Base-by-base conservation (phyloP, 2,888 invertebrate species). In the Stenodema calcarata region DNA sequence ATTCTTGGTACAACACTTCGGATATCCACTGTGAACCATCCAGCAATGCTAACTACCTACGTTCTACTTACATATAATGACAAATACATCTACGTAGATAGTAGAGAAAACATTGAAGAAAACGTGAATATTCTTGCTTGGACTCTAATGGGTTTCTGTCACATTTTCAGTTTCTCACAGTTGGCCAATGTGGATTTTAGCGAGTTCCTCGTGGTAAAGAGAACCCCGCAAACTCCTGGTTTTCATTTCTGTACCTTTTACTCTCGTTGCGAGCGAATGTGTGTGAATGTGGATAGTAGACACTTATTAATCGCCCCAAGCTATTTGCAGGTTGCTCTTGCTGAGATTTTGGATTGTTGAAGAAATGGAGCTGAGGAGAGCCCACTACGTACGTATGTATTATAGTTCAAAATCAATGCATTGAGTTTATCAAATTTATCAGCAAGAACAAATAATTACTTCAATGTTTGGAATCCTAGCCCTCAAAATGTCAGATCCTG, bases 221-320 rank as follows among this genome's bases (percentile, higher is more conserved):
- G 44, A 44, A 69, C 69, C 62, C 42, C 42, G 23, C 82, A 27
- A 50, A 54, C 47, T 28, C 0, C 18, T 75, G 18, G n/a, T 44
- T 54, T 81, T 81, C 69, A 62, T 62, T 23, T 62, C 23, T 62
- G 27, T 62, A 62, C 27, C 18, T 62, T 47, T 62, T 62, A 23
- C 62, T 62, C 28, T 23, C 62, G n/a, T 69, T 78, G 23, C 86
- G 88, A 86, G 87, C 84, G 88, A 88, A 88, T 87, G 88, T 81
- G 88, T 87, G 79, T 88, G 88, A 84, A 86, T 88, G 88, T 79
- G 88, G 73, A 70, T 69, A 86, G 87, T 87, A 88, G 87, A 92
- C 92, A 92, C 92, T 91, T 93, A 93, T 93, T 93, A 93, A 93
- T 93, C 92, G 92, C 89, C 89, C 89, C 92, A 92, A 93, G 93